These are phyloP conservation scores for Torymus auratus DNA, from an alignment of 2,888 invertebrate genomes.

Conservation along the genomic window DNA sequence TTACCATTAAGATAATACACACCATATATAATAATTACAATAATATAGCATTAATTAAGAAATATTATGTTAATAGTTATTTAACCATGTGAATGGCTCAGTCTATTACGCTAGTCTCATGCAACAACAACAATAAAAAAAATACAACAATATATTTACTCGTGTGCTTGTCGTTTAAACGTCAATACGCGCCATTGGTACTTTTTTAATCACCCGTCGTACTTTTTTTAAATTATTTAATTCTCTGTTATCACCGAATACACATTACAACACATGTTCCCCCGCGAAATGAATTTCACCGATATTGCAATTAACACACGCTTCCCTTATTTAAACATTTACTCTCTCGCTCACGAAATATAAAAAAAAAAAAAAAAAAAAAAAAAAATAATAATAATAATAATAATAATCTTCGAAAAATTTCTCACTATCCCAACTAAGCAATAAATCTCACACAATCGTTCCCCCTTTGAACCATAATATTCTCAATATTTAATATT, in stretches of 20 bases:
- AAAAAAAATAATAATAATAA: too few relatives aligned
- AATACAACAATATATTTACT: slow-evolving; percentile 74
- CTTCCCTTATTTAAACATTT: slow-evolving; percentile 48
- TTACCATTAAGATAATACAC: slow-evolving; percentile 74
- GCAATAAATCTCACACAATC: slow-evolving; percentile 46
- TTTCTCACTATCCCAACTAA: slow-evolving; percentile 36
- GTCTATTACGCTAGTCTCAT: slow-evolving; percentile 75
- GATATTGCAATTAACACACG: slow-evolving; percentile 53
- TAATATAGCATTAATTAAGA: slow-evolving; percentile 73
- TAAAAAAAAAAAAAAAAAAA: slow-evolving; percentile 45
- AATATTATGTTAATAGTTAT: slow-evolving; percentile 72
- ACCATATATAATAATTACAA: slow-evolving; percentile 71
- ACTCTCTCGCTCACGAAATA: slow-evolving; percentile 35
- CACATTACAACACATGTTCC: slow-evolving; percentile 14
- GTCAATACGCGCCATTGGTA: slow-evolving; percentile 50
- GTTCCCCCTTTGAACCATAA: slow-evolving; percentile 47
- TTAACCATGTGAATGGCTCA: slow-evolving; percentile 73
- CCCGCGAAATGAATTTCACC: slow-evolving; percentile 42
- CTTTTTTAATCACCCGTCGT: slow-evolving; percentile 53
- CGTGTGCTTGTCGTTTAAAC: slow-evolving; percentile 52
- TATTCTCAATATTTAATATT: slow-evolving; percentile 63
- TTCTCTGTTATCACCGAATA: slow-evolving; percentile 44
- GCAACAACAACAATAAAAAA: slow-evolving; percentile 74
- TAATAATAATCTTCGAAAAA: slow-evolving; percentile 40
- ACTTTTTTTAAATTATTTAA: slow-evolving; percentile 44